phyloP scores from a whole-genome alignment of 2,113 vertebrate species.

The Peromyscus californicus region DNA sequence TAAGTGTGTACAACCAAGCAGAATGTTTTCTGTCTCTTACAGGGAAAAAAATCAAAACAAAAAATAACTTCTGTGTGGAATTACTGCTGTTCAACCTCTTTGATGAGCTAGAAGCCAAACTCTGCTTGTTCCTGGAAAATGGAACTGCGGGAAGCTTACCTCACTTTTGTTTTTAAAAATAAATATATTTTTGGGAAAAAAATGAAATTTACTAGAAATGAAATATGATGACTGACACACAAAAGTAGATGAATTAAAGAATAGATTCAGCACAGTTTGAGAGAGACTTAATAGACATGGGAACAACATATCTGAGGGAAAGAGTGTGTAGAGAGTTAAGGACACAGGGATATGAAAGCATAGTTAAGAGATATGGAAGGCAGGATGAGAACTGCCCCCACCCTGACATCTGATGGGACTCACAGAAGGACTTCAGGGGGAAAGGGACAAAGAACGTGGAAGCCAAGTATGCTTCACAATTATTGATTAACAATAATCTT shows the following conservation, averaged over 20 bases:
- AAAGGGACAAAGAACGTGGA: not conserved
- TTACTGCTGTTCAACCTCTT: conserved; percentile 42
- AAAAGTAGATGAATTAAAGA: not conserved
- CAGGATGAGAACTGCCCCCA: not conserved
- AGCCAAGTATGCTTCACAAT: not conserved
- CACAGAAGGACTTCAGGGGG: not conserved
- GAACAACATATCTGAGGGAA: conserved; percentile 27
- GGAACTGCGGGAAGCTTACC: conserved; percentile 56
- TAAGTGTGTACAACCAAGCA: conserved; percentile 33
- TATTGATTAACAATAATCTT: not conserved
- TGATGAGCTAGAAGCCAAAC: conserved; percentile 57
- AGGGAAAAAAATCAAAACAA: conserved; percentile 16
- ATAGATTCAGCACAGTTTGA: conserved; percentile 25
- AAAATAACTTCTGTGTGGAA: conserved; percentile 25
- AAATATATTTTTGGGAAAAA: conserved; percentile 78
- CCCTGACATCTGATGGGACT: not conserved
- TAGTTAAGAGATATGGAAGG: not conserved
- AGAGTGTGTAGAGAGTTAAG: not conserved
- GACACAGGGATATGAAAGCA: not conserved
- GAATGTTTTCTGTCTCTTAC: conserved; percentile 42
- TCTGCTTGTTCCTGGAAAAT: conserved; percentile 69
- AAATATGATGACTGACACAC: not conserved
- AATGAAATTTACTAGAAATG: conserved; percentile 2
- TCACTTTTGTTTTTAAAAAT: conserved; percentile 80
- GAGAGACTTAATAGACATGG: conserved; percentile 2